Evolutionary conservation across 2,888 invertebrate genomes (phyloP), one percentile per base, ranked within the genome.

Genomic region (Nymphalis urticae): DNA sequence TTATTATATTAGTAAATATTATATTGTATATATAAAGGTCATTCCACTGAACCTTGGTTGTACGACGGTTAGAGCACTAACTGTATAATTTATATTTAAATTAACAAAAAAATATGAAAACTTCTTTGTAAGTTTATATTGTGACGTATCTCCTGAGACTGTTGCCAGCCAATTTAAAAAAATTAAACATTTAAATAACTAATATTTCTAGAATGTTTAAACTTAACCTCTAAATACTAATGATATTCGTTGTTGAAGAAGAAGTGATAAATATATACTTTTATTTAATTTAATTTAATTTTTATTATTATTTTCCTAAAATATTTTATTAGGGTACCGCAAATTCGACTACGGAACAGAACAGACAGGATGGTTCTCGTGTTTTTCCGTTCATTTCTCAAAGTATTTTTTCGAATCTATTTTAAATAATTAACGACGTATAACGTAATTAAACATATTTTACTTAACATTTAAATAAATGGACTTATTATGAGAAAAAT

Each of bases 41-140:
- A 56, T 75, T 74, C 67, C 69, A 71, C 74, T 62, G 70, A 72
- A 70, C 74, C 71, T 72, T 71, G 75, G 54, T 32, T 71, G 71
- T 75, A 75, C 74, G 74, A 73, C 51, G 61, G 66, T 64, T 72
- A 68, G 65, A 42, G 10, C 24, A 48, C 10, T 63, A 68, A 53
- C 63, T 60, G 63, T 59, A 68, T 7, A 58, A 42, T 60, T 48
- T 60, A 60, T 64, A 51, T 63, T 27, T 54, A 60, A 62, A 10
- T 32, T 21, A 48, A 48, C 63, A 64, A 68, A 63, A 21, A 51
- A 60, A 47, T 68, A 19, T 21, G 59, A 61, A 61, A 61, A 48
- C n/a, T 24, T 24, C 61, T 17, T 24, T 7, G 27, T 16, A 36
- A 42, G 13, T 67, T 62, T 62, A 64, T 67, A 67, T 69, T 69